These are phyloP conservation scores for Pristionchus arcanus DNA, from an alignment of 2,888 invertebrate genomes.

Conservation along the genomic window DNA sequence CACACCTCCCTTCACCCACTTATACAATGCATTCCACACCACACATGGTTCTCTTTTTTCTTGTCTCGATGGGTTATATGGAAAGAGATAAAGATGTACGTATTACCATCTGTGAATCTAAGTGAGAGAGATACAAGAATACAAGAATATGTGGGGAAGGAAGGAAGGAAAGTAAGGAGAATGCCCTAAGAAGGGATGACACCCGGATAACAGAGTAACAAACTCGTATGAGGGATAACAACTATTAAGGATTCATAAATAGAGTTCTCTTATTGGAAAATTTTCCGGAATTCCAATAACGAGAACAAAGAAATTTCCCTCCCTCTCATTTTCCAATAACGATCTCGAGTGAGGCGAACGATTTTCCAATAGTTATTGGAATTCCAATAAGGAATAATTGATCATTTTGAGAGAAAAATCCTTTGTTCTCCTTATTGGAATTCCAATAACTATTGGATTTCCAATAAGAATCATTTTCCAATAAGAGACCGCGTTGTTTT, in stretches of 20 bases:
- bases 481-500: no score
- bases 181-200: background rate
- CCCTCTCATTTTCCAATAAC: no score
- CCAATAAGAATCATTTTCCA: no score
- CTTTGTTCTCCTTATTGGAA: no score
- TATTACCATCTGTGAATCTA: background rate
- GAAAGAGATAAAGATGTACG: slow-evolving; percentile 41
- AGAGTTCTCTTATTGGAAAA: no score
- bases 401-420: no score
- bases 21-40: slow-evolving; percentile 5
- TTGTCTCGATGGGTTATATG: slow-evolving; percentile 37
- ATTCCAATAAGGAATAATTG: no score
- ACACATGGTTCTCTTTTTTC: slow-evolving; percentile 35
- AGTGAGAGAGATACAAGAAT: background rate
- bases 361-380: no score
- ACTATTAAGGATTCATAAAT: background rate
- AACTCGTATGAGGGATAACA: background rate
- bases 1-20: background rate
- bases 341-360: no score
- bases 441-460: no score
- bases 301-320: no score
- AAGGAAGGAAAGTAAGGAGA: background rate
- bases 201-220: background rate
- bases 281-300: no score
- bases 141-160: background rate